phyloP scores from a whole-genome alignment of 1,140 invertebrate genomes.

The Hirudo medicinalis region DNA sequence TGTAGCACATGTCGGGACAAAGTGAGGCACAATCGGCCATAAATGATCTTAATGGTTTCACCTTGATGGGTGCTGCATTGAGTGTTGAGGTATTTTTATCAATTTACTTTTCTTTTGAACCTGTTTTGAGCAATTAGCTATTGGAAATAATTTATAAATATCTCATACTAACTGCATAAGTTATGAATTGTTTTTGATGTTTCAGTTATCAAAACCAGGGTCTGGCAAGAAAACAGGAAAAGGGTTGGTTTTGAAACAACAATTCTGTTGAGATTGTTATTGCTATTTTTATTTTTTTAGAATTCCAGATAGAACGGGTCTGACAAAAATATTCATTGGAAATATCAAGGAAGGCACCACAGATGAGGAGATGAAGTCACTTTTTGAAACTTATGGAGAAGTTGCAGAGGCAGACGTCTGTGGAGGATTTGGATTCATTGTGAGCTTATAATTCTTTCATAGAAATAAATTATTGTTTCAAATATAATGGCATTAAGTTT shows the following conservation, averaged over 20 bases:
- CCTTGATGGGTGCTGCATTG: not conserved
- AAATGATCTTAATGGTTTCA: constrained; percentile 6
- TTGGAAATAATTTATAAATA: too few relatives aligned
- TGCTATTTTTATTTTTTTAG: not conserved
- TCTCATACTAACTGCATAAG: not conserved
- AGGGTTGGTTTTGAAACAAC: not conserved
- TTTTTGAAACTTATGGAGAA: constrained; percentile 16
- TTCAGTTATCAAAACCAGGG: constrained; percentile 4
- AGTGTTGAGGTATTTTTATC: not conserved
- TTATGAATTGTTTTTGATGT: not conserved
- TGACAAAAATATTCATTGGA: constrained; percentile 20
- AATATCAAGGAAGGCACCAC: constrained; percentile 18
- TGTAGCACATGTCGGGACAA: not conserved
- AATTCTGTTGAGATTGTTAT: not conserved
- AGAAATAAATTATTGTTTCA: not conserved
- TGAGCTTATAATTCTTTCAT: not conserved
- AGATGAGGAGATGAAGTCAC: constrained; percentile 6
- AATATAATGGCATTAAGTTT: not conserved
- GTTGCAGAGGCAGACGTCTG: constrained; percentile 17
- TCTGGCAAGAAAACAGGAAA: constrained; percentile 1
- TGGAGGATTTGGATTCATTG: constrained; percentile 18
- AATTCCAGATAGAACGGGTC: constrained; percentile 5
- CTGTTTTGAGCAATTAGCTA: not conserved
- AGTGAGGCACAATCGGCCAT: not conserved
- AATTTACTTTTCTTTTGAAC: not conserved